Percentiles rank a stretch among this genome's conserved stretches.
phyloP scores from a whole-genome alignment of 2,797 vertebrate genomes.

The Lagocephalus sceleratus region DNA sequence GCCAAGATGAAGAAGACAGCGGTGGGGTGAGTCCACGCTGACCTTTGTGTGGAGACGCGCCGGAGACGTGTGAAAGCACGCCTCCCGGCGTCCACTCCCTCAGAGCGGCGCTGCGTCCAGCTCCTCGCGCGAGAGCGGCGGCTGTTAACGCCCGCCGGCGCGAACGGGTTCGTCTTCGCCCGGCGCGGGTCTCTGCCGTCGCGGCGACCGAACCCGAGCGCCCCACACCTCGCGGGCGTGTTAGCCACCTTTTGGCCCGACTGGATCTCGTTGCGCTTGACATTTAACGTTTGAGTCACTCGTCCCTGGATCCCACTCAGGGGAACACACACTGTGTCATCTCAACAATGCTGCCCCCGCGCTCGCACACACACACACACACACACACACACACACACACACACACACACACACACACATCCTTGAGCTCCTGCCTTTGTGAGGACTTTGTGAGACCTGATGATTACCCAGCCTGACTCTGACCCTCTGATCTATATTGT shows the following conservation, averaged over 20 bases:
- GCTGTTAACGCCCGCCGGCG: too few relatives aligned
- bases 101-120: too few relatives aligned
- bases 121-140: too few relatives aligned
- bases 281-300: slow-evolving; percentile 27
- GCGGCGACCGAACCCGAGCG: too few relatives aligned
- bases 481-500: too few relatives aligned
- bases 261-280: slow-evolving; percentile 29
- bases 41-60: not conserved
- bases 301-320: not conserved
- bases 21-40: slow-evolving; percentile 80
- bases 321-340: slow-evolving; percentile 19
- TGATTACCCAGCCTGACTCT: too few relatives aligned
- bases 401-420: not conserved
- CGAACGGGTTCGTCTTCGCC: too few relatives aligned
- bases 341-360: slow-evolving; percentile 18
- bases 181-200: too few relatives aligned
- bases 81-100: too few relatives aligned
- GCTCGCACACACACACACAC: not conserved
- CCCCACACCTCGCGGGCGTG: slow-evolving; percentile 5
- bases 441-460: too few relatives aligned
- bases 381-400: not conserved
- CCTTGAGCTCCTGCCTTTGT: too few relatives aligned
- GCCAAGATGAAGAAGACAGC: slow-evolving; percentile 96
- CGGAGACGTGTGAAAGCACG: not conserved
- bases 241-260: slow-evolving; percentile 21